Conservation (phyloP, 2,797 vertebrate genomes). For the Percopsis omiscomaycus region DNA sequence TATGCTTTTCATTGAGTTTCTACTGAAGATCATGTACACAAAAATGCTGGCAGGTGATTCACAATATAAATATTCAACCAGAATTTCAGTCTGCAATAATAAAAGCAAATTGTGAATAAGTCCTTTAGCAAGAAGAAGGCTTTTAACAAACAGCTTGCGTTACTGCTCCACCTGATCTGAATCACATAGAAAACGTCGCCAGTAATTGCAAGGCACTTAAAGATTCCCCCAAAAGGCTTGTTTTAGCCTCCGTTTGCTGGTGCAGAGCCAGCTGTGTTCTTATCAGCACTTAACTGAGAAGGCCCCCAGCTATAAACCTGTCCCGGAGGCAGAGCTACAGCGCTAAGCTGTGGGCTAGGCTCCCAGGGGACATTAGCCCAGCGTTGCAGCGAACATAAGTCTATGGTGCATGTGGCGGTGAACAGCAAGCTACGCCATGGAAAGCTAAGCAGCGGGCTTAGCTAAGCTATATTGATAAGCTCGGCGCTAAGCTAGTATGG, state of each 20-base stretch:
- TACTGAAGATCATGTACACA: too few relatives aligned
- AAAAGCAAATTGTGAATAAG: constrained; percentile 1
- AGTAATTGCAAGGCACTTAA: constrained; percentile 42
- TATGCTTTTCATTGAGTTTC: too few relatives aligned
- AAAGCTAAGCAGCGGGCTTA: not conserved
- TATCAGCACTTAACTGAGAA: constrained; percentile 68
- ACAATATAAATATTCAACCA: not conserved
- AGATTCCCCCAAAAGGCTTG: constrained; percentile 46
- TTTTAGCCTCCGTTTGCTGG: constrained; percentile 56
- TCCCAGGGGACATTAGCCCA: constrained; percentile 38
- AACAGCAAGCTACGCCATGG: too few relatives aligned
- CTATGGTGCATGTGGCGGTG: too few relatives aligned
- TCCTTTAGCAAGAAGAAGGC: not conserved
- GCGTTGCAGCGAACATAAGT: too few relatives aligned
- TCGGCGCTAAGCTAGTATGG: not conserved
- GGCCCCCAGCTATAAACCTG: constrained; percentile 51
- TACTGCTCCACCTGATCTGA: constrained; percentile 41
- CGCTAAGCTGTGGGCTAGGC: constrained; percentile 33
- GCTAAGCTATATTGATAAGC: not conserved
- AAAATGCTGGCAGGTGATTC: too few relatives aligned
- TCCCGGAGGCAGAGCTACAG: constrained; percentile 60
- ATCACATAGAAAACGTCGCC: constrained; percentile 50
- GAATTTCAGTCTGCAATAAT: not conserved
- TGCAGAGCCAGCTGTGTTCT: constrained; percentile 54
- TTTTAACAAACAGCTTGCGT: constrained; percentile 9